A percentile compares a stretch with the other conserved stretches of the same genome.
These are phyloP conservation scores for Acrocyrtus sp. DNA, from an alignment of 2,888 invertebrate genomes.

Conservation along the genomic window DNA sequence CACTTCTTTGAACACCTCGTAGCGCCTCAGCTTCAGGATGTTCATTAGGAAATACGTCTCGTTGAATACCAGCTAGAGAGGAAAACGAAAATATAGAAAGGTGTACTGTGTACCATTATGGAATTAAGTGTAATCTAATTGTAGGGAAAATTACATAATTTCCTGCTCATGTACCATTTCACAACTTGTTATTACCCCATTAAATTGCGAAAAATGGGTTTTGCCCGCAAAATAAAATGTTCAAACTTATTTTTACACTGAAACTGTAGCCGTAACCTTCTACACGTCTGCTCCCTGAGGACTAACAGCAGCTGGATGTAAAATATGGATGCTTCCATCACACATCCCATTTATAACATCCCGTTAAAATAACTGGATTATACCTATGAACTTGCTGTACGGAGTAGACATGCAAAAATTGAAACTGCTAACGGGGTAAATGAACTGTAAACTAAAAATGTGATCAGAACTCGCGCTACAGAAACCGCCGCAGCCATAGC, in stretches of 20 bases:
- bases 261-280: too few relatives aligned
- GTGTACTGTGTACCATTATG: too few relatives aligned
- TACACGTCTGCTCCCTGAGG: too few relatives aligned
- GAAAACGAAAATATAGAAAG: slow-evolving; percentile 11
- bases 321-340: too few relatives aligned
- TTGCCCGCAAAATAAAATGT: too few relatives aligned
- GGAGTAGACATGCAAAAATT: neutral
- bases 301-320: too few relatives aligned
- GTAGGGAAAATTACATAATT: slow-evolving; percentile 21
- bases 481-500: too few relatives aligned
- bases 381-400: neutral
- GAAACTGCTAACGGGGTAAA: neutral
- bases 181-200: neutral
- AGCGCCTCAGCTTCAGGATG: slow-evolving; percentile 64
- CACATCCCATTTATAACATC: neutral
- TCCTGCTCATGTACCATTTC: slow-evolving; percentile 7
- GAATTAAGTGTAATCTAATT: neutral
- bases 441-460: slow-evolving; percentile 6
- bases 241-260: too few relatives aligned
- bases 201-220: too few relatives aligned
- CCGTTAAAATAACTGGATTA: neutral
- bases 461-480: too few relatives aligned
- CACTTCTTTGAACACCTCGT: slow-evolving; percentile 65
- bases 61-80: slow-evolving; percentile 64
- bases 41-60: slow-evolving; percentile 65